These are phyloP conservation scores for Zeus faber DNA, from an alignment of 2,113 vertebrate species.

Conservation along the genomic window DNA sequence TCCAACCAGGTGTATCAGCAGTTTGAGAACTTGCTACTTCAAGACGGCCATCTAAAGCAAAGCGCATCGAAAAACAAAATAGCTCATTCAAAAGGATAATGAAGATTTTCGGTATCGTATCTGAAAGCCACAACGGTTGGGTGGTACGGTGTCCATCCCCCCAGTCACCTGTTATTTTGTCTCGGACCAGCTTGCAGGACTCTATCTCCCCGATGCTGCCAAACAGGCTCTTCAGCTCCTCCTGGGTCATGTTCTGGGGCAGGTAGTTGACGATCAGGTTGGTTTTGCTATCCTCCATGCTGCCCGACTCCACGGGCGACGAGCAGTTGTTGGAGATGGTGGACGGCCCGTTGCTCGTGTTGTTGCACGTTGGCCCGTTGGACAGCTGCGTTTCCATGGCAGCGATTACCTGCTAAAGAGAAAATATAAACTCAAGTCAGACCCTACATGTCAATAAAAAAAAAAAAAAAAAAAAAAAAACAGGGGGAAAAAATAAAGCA, in stretches of 20 bases:
- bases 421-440: constrained; percentile 53
- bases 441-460: not conserved
- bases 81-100: no score
- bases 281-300: constrained; percentile 96
- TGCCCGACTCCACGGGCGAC: constrained; percentile 90
- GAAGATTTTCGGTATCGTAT: no score
- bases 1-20: no score
- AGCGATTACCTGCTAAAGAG: constrained; percentile 95
- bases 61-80: no score
- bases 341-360: constrained; percentile 88
- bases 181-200: constrained; percentile 96
- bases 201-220: constrained; percentile 97
- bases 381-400: constrained; percentile 99
- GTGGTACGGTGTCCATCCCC: not conserved
- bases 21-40: no score
- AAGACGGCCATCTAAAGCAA: no score
- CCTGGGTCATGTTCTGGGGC: constrained; percentile 98
- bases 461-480: not conserved
- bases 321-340: constrained; percentile 92
- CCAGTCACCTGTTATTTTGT: constrained; percentile 95
- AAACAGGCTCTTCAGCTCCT: constrained; percentile 95
- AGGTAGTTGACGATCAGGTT: no score
- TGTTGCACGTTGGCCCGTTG: constrained; percentile 96
- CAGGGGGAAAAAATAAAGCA: not conserved
- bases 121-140: constrained; percentile 4